These are phyloP conservation scores for Peromyscus melanophrys DNA, from an alignment of 2,797 vertebrate genomes.

Conservation along the genomic window DNA sequence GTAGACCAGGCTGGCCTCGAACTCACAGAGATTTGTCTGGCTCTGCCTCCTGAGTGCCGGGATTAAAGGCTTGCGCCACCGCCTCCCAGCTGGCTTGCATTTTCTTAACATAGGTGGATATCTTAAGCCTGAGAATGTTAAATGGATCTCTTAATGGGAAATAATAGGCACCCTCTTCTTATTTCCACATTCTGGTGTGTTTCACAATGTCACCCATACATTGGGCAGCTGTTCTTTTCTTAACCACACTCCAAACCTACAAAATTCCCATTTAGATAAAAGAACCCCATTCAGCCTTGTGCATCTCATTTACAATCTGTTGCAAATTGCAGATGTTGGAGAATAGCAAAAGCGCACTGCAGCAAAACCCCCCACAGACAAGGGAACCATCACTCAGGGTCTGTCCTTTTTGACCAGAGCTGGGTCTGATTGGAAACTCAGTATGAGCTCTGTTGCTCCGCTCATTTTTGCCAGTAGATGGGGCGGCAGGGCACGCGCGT, in stretches of 20 bases:
- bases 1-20: no score
- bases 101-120: slow-evolving; percentile 58
- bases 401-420: background rate
- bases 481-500: background rate
- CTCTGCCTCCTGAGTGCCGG: no score
- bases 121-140: slow-evolving; percentile 69
- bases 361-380: background rate
- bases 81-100: no score
- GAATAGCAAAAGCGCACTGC: background rate
- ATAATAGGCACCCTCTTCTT: slow-evolving; percentile 56
- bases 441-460: background rate
- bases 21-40: no score
- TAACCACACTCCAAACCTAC: slow-evolving; percentile 64
- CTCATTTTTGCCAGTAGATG: background rate
- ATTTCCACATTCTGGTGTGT: slow-evolving; percentile 11
- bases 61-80: no score
- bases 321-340: slow-evolving; percentile 46
- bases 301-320: slow-evolving; percentile 70
- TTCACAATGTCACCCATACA: slow-evolving; percentile 48
- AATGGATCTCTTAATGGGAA: slow-evolving; percentile 69
- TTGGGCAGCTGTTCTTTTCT: slow-evolving; percentile 72
- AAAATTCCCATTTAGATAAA: slow-evolving; percentile 71
- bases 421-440: background rate
- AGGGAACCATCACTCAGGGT: background rate
- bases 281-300: slow-evolving; percentile 58